A percentile compares a stretch with the other conserved stretches of the same genome.
Conservation (phyloP, 1,140 invertebrate species). For the Drosophila pruinosa region DNA sequence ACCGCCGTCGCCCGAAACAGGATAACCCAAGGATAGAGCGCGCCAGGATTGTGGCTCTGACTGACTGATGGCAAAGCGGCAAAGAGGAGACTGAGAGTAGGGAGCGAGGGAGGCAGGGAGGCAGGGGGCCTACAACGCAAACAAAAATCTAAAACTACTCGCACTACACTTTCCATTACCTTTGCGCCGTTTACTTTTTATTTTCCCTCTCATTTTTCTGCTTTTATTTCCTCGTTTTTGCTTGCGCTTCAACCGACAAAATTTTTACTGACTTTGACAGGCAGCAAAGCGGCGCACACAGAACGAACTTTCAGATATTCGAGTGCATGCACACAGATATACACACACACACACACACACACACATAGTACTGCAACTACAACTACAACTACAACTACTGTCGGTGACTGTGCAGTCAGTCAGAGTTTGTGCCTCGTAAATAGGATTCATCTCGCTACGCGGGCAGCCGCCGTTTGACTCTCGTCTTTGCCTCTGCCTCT, state of each 20-base stretch:
- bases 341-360: slow-evolving; percentile 15
- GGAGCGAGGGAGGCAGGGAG: not conserved
- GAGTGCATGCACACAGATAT: slow-evolving; percentile 17
- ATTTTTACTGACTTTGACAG: slow-evolving; percentile 76
- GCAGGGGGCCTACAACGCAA: not conserved
- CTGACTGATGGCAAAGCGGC: slow-evolving; percentile 24
- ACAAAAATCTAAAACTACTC: slow-evolving; percentile 27
- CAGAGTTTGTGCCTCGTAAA: slow-evolving; percentile 73
- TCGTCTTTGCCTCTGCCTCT: not conserved
- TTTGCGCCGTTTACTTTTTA: slow-evolving; percentile 42
- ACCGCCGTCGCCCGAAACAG: slow-evolving; percentile 16
- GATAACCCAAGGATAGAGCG: slow-evolving; percentile 4
- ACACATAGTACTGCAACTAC: not conserved
- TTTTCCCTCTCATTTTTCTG: slow-evolving; percentile 23
- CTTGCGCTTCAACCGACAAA: slow-evolving; percentile 53
- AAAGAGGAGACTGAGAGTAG: not conserved
- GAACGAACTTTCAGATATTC: slow-evolving; percentile 39
- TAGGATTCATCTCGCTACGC: slow-evolving; percentile 75
- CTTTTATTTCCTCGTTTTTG: slow-evolving; percentile 19
- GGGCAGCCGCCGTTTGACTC: slow-evolving; percentile 57
- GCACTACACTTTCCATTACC: slow-evolving; percentile 62
- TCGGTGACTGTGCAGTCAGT: slow-evolving; percentile 48
- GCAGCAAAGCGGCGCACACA: slow-evolving; percentile 40
- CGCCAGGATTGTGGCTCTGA: slow-evolving; percentile 17
- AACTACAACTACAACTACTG: not conserved